phyloP scores from a whole-genome alignment of 2,113 vertebrate species.

The Microcebus tavaratra region DNA sequence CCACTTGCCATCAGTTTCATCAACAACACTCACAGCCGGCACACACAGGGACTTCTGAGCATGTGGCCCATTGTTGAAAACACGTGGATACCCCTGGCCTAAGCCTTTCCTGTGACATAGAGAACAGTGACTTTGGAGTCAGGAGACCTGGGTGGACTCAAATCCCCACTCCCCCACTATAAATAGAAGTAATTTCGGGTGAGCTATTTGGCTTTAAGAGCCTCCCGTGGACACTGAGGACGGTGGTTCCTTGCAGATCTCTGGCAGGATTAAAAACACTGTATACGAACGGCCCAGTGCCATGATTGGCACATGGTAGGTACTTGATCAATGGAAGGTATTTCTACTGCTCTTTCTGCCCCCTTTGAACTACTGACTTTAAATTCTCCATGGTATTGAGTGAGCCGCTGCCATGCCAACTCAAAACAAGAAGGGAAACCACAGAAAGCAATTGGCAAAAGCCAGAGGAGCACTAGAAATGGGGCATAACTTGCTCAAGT shows the following conservation, averaged over 20 bases:
- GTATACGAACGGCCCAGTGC: background rate
- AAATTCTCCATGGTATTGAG: background rate
- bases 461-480: background rate
- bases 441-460: background rate
- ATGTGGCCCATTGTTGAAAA: background rate
- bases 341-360: background rate
- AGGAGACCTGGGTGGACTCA: background rate
- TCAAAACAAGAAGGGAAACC: conserved; percentile 15
- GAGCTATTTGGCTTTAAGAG: background rate
- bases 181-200: background rate
- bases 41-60: background rate
- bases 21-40: background rate
- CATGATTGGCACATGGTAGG: background rate
- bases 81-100: background rate
- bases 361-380: conserved; percentile 7
- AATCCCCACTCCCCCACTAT: background rate
- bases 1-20: background rate
- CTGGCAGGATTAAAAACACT: background rate
- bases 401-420: background rate
- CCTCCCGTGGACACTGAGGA: background rate
- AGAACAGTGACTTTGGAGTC: background rate
- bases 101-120: background rate
- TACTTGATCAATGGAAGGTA: background rate
- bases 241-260: background rate
- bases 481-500: background rate